Evolutionary conservation across 2,113 vertebrate genomes (phyloP).

Genomic region (Heteronetta atricapilla): DNA sequence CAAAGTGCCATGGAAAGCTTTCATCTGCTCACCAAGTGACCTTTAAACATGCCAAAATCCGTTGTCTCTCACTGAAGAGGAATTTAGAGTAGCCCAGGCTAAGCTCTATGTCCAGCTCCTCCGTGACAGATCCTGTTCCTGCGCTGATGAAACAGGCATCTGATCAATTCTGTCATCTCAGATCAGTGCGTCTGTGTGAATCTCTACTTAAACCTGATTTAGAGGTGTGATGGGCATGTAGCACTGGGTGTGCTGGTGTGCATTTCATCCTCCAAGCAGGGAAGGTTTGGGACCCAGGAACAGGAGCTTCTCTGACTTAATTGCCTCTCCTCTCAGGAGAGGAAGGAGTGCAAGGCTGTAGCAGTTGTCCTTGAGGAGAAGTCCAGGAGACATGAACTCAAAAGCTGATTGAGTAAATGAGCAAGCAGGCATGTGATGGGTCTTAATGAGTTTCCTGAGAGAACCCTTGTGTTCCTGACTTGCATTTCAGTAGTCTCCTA

Average conservation of each 20-base stretch:
- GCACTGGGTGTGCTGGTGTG: constrained; percentile 3
- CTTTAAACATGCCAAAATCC: constrained; percentile 4
- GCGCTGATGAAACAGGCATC: background rate
- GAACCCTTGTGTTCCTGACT: background rate
- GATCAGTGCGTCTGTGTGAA: background rate
- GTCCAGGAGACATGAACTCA: background rate
- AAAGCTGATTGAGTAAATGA: background rate
- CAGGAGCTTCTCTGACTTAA: background rate
- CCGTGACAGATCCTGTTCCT: background rate
- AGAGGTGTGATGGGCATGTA: background rate
- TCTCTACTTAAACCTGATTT: background rate
- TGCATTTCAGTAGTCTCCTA: background rate
- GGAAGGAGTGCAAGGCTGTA: background rate
- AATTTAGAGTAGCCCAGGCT: constrained; percentile 22
- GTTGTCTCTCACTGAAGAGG: background rate
- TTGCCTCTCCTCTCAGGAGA: background rate
- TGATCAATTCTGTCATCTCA: background rate
- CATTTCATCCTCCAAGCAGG: background rate
- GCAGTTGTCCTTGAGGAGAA: background rate
- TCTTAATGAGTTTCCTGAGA: background rate
- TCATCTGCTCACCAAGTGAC: constrained; percentile 25
- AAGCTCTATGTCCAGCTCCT: background rate
- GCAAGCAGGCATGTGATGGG: background rate
- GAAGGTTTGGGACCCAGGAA: background rate
- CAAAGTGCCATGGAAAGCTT: background rate